A percentile compares a stretch with the other conserved stretches of the same genome.
phyloP scores from a whole-genome alignment of 2,113 vertebrate species.

The Pterocles burchelli region DNA sequence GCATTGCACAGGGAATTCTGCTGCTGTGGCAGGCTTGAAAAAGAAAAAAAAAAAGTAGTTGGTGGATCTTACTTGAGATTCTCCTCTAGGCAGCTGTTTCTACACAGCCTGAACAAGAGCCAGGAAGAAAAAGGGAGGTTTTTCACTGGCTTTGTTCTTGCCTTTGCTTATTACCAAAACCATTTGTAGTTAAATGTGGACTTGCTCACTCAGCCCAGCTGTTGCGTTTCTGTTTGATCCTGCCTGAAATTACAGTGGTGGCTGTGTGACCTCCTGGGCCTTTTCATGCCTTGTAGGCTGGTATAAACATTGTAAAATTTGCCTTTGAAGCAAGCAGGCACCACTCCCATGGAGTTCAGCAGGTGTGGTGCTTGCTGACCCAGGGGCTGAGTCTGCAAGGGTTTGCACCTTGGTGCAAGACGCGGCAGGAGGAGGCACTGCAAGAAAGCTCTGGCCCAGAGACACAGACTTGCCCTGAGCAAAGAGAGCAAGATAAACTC shows the following conservation, averaged over 20 bases:
- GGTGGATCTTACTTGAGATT: neutral
- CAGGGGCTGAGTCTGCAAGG: rapidly evolving
- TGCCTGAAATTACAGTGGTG: conserved; percentile 50
- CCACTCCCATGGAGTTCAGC: neutral
- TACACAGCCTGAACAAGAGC: neutral
- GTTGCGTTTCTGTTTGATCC: conserved; percentile 41
- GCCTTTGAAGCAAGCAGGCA: conserved; percentile 1
- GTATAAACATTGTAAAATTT: neutral
- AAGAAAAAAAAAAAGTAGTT: neutral
- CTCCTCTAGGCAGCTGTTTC: conserved; percentile 8
- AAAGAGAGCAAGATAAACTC: neutral
- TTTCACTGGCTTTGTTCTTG: conserved; percentile 40
- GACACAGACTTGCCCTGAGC: neutral
- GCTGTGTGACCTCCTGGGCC: conserved; percentile 28
- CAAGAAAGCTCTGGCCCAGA: neutral
- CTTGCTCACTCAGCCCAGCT: conserved; percentile 45
- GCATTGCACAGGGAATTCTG: neutral
- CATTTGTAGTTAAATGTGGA: conserved; percentile 27
- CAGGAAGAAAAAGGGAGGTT: conserved; percentile 1
- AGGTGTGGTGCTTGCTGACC: neutral
- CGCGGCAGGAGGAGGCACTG: neutral
- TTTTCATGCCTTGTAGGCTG: conserved; percentile 29
- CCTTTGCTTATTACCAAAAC: conserved; percentile 13
- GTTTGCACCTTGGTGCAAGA: neutral
- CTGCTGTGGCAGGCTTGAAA: neutral